phyloP scores from a whole-genome alignment of 1,140 invertebrate genomes.

The Drosophila leontia region DNA sequence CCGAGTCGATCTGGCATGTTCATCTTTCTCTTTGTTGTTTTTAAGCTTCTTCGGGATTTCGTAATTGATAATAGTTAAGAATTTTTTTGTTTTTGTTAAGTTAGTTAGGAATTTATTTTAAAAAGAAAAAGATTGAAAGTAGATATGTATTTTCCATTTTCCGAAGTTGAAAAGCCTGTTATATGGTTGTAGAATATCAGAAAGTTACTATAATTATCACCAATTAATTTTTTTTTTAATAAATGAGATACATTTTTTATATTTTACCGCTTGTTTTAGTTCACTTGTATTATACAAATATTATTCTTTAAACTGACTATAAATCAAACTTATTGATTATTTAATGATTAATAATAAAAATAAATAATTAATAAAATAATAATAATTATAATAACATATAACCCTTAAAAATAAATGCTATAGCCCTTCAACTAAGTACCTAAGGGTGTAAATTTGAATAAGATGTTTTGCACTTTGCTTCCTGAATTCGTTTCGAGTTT shows the following conservation, averaged over 20 bases:
- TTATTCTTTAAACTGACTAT: background rate
- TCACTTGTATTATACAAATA: background rate
- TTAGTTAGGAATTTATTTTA: background rate
- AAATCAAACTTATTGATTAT: too few species aligned
- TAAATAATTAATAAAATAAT: too few species aligned
- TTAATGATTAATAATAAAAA: too few species aligned
- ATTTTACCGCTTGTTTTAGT: background rate
- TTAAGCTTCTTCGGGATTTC: too few species aligned
- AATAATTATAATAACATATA: too few species aligned
- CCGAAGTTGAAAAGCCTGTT: background rate
- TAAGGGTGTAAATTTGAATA: background rate
- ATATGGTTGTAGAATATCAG: background rate
- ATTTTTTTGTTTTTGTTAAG: too few species aligned
- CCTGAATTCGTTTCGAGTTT: constrained; percentile 8
- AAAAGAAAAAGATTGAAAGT: background rate
- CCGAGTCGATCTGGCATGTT: background rate
- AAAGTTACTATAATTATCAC: background rate
- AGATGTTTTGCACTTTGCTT: background rate
- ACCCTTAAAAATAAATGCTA: too few species aligned
- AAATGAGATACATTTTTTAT: background rate
- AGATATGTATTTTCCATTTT: background rate
- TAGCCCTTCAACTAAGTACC: too few species aligned
- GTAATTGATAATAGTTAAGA: too few species aligned
- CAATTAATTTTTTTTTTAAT: background rate
- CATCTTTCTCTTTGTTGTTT: too few species aligned